phyloP scores from a whole-genome alignment of 2,113 vertebrate species.

The Ammodytes marinus region DNA sequence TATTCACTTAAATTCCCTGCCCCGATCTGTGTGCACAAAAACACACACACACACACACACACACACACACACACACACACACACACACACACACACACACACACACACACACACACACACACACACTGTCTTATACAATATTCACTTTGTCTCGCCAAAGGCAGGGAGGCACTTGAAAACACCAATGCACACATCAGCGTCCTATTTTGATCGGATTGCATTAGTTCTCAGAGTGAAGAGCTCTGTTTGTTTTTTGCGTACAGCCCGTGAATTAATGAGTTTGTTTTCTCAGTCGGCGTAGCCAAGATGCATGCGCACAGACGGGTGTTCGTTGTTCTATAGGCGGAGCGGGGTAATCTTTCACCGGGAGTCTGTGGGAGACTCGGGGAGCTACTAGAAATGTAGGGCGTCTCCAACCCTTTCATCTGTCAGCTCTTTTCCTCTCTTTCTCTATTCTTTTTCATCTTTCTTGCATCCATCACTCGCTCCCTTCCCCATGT shows the following conservation, averaged over 20 bases:
- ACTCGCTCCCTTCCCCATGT: conserved; percentile 14
- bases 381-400: conserved; percentile 33
- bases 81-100: conserved; percentile 15
- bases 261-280: conserved; percentile 73
- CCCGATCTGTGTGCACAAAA: conserved; percentile 2
- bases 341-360: conserved; percentile 61
- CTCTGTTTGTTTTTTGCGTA: conserved; percentile 76
- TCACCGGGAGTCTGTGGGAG: conserved; percentile 56
- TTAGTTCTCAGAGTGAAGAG: conserved; percentile 49
- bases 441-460: conserved; percentile 36
- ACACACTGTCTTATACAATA: conserved; percentile 47
- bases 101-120: conserved; percentile 32
- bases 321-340: conserved; percentile 56
- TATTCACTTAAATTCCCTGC: conserved; percentile 39
- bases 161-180: conserved; percentile 53
- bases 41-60: conserved; percentile 18
- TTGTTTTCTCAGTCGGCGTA: conserved; percentile 69
- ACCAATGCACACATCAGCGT: conserved; percentile 36
- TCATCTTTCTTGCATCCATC: conserved; percentile 34
- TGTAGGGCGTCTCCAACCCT: conserved; percentile 54
- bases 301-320: conserved; percentile 52
- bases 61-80: conserved; percentile 17
- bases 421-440: conserved; percentile 55
- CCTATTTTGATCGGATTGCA: conserved; percentile 61
- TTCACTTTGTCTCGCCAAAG: conserved; percentile 51